Percentiles rank a stretch among this genome's conserved stretches.
Conservation (phyloP, 2,888 invertebrate genomes). For the Prenolepis imparis region DNA sequence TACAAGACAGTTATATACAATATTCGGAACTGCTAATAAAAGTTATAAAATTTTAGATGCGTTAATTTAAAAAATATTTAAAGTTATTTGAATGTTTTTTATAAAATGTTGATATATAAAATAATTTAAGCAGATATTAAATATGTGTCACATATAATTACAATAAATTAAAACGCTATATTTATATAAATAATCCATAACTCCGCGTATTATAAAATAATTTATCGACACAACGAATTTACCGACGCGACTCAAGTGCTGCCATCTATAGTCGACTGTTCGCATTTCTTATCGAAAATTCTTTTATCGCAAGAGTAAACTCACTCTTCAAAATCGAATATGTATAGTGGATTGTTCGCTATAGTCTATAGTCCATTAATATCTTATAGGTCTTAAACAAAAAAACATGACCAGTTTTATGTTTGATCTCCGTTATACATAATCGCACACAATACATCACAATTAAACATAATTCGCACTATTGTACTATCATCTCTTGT, state of each 20-base stretch:
- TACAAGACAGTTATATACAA: background rate
- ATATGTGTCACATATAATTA: background rate
- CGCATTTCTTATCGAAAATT: background rate
- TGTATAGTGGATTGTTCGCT: background rate
- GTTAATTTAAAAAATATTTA: too few species aligned
- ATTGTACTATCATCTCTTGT: background rate
- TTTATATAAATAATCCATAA: background rate
- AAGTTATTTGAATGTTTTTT: too few species aligned
- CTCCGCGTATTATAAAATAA: background rate
- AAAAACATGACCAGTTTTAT: background rate
- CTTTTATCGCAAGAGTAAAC: background rate
- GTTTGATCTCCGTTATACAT: background rate
- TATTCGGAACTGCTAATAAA: background rate
- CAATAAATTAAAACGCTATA: background rate
- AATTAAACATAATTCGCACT: background rate
- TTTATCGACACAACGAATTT: constrained; percentile 12
- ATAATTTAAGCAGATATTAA: background rate
- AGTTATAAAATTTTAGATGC: background rate
- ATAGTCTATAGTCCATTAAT: background rate
- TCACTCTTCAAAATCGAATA: background rate
- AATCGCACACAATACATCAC: background rate
- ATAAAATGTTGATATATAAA: background rate
- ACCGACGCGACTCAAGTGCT: background rate
- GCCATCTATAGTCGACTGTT: constrained; percentile 32
- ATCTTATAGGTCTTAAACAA: background rate